A percentile compares a stretch with the other conserved stretches of the same genome.
phyloP scores from a whole-genome alignment of 1,140 invertebrate species.

The Hetaerina americana region DNA sequence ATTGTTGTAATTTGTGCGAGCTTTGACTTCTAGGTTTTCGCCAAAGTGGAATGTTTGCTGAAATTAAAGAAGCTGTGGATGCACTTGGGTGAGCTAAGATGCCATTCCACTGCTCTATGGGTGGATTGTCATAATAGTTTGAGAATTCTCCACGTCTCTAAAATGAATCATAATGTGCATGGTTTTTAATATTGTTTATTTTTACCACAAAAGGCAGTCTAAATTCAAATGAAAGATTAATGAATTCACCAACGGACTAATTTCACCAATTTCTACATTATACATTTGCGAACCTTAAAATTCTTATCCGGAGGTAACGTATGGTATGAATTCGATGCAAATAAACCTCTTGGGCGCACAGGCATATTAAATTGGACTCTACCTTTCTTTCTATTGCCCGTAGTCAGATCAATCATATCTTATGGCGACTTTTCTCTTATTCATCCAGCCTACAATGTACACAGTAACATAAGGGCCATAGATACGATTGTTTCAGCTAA shows the following conservation, averaged over 20 bases:
- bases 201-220: too few relatives aligned
- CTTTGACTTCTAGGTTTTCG: slow-evolving; percentile 23
- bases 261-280: not conserved
- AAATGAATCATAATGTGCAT: slow-evolving; percentile 1
- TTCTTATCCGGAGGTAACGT: slow-evolving; percentile 22
- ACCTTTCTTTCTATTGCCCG: too few relatives aligned
- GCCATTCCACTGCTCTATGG: slow-evolving; percentile 28
- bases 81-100: slow-evolving; percentile 9
- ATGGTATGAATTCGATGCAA: slow-evolving; percentile 27
- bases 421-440: too few relatives aligned
- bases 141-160: slow-evolving; percentile 27
- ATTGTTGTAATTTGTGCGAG: slow-evolving; percentile 2
- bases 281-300: slow-evolving; percentile 18
- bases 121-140: slow-evolving; percentile 27
- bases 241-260: too few relatives aligned
- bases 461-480: too few relatives aligned
- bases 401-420: too few relatives aligned
- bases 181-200: not conserved
- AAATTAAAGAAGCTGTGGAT: slow-evolving; percentile 17
- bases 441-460: too few relatives aligned
- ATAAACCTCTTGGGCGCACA: slow-evolving; percentile 27
- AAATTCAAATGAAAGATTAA: too few relatives aligned
- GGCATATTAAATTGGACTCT: too few relatives aligned
- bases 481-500: too few relatives aligned
- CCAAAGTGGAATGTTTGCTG: slow-evolving; percentile 18